A percentile compares a stretch with the other conserved stretches of the same genome.
Conservation (phyloP, 2,797 vertebrate genomes). For the Triplophysa yarkandensis region DNA sequence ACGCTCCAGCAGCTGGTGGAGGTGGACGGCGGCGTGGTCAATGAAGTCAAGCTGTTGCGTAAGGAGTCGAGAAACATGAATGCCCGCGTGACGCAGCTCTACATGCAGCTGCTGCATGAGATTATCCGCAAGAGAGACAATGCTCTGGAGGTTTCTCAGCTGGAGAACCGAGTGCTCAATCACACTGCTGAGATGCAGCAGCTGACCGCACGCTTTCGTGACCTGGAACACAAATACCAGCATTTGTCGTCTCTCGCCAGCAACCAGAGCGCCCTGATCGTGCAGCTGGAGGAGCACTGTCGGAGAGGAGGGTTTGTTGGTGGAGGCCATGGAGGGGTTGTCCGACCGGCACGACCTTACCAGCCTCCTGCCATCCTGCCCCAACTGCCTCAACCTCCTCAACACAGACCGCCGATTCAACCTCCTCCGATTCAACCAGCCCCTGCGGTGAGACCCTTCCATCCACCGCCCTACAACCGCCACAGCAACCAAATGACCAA, state of each 20-base stretch:
- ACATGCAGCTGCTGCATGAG: conserved; percentile 97
- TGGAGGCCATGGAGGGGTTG: conserved; percentile 75
- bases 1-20: conserved; percentile 92
- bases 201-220: conserved; percentile 90
- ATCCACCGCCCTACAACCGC: conserved; percentile 83
- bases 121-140: conserved; percentile 97
- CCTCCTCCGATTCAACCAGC: conserved; percentile 60
- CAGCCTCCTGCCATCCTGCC: conserved; percentile 60
- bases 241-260: conserved; percentile 88
- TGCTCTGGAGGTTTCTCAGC: conserved; percentile 90
- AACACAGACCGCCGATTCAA: conserved; percentile 58
- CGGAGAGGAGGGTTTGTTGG: conserved; percentile 70
- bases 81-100: conserved; percentile 93
- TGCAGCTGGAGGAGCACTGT: conserved; percentile 90
- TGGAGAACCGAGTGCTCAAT: conserved; percentile 94
- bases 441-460: conserved; percentile 71
- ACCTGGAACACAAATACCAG: conserved; percentile 95
- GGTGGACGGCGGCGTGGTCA: conserved; percentile 94
- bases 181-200: conserved; percentile 95
- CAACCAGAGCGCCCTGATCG: conserved; percentile 88
- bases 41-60: conserved; percentile 92
- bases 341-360: conserved; percentile 72
- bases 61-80: conserved; percentile 99
- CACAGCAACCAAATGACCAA: conserved; percentile 90
- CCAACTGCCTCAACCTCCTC: conserved; percentile 70